Base-by-base conservation (phyloP, 2,797 vertebrate species). In the Sebastolobus altivelis region DNA sequence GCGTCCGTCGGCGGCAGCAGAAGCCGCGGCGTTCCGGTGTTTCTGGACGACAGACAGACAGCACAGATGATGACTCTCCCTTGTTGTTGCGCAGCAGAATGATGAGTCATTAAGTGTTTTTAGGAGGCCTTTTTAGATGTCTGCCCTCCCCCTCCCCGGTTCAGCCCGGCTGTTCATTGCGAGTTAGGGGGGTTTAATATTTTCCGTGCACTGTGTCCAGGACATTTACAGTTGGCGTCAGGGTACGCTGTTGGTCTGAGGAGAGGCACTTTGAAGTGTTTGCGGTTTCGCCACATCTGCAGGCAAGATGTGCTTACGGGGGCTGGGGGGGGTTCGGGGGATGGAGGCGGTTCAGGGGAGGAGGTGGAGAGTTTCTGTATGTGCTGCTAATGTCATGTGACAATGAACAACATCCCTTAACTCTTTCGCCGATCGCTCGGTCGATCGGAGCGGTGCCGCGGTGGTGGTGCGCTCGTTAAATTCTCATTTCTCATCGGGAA, bases 141-240 rank as follows among this genome's bases (percentile, higher is more conserved):
- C 89, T 81, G 65, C 74, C 68, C 61, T 62, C 12, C 54, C 25
- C 33, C 29, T 1, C 75, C 43, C 40, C 38, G 8, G 8, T 63
- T 79, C 79, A 81, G 84, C 75, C 77, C 25, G 77, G 83, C 87
- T 82, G 65, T 87, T 89, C 87, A 77, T 65, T 79, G 82, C 29
- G 22, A 88, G 85, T 82, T 55, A 68, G 83, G 81, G 83, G 84
- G 93, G 94, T 95, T 97, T 97, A 95, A 97, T 97, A 97, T 97
- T 98, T 98, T 99, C 98, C 97, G 97, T 96, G 96, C 96, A 92
- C 96, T 94, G 96, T 96, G 97, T 98, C 97, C 97, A 97, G 97
- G 97, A 97, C 97, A 96, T 98, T 99, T 97, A 97, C 97, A 97
- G 96, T 97, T 96, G 97, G 97, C 97, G 97, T 98, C 98, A 97